A percentile compares a stretch with the other conserved stretches of the same genome.
Conservation (phyloP, 2,797 vertebrate species). For the Macrochelys suwanniensis region DNA sequence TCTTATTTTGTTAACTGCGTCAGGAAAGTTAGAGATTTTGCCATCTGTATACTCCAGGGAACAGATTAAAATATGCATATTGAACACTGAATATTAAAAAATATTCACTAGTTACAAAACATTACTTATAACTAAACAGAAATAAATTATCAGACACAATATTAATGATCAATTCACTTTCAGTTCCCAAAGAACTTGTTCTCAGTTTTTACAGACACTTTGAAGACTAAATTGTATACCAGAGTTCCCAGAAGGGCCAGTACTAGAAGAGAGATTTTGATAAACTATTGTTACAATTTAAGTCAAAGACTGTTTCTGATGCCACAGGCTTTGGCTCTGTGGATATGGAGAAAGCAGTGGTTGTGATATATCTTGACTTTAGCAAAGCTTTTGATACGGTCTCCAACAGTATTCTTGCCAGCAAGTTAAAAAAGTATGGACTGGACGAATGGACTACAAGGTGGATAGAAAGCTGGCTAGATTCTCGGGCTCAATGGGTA, state of each 20-base stretch:
- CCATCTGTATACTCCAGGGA: background rate
- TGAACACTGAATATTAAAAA: background rate
- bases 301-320: background rate
- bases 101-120: background rate
- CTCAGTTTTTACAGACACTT: background rate
- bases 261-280: background rate
- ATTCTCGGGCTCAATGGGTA: too few species aligned
- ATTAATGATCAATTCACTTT: background rate
- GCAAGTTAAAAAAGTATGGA: too few species aligned
- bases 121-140: background rate
- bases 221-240: background rate
- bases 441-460: too few species aligned
- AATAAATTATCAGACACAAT: background rate
- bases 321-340: background rate
- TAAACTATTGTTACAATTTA: background rate
- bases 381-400: too few species aligned
- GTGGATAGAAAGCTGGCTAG: too few species aligned
- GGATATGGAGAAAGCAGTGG: too few species aligned
- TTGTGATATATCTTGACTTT: too few species aligned
- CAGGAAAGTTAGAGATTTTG: background rate
- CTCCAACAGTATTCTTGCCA: too few species aligned
- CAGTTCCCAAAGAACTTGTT: background rate
- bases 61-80: background rate
- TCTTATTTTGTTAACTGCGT: background rate
- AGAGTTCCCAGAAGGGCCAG: background rate